Conservation (phyloP, 1,140 invertebrate species). For the Thereuonema tuberculata region DNA sequence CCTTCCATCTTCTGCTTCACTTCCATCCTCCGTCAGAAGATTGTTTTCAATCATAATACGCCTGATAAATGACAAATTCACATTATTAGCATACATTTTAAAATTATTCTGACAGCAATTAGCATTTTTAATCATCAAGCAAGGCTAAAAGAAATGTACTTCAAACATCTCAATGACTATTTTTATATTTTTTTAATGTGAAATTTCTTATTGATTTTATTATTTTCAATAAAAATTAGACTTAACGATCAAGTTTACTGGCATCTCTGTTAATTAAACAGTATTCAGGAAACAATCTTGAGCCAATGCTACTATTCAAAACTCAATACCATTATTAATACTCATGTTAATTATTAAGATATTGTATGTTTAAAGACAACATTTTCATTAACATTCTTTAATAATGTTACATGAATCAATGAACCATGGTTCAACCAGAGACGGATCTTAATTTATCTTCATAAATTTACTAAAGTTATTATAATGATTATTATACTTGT, state of each 20-base stretch:
- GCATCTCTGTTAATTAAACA: too few species aligned
- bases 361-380: too few species aligned
- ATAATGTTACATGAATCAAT: too few species aligned
- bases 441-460: too few species aligned
- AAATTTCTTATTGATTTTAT: not conserved
- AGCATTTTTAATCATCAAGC: not conserved
- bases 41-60: constrained; percentile 1
- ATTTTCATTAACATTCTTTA: too few species aligned
- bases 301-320: too few species aligned
- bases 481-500: too few species aligned
- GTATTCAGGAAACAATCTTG: too few species aligned
- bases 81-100: not conserved
- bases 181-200: not conserved
- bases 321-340: too few species aligned
- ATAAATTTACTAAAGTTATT: too few species aligned
- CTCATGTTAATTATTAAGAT: too few species aligned
- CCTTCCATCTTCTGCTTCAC: not conserved
- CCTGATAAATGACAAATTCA: not conserved
- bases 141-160: not conserved
- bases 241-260: not conserved
- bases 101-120: not conserved
- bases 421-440: too few species aligned
- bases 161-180: not conserved
- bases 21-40: not conserved
- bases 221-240: not conserved